phyloP scores from a whole-genome alignment of 2,797 vertebrate genomes.

The Chelmon rostratus region DNA sequence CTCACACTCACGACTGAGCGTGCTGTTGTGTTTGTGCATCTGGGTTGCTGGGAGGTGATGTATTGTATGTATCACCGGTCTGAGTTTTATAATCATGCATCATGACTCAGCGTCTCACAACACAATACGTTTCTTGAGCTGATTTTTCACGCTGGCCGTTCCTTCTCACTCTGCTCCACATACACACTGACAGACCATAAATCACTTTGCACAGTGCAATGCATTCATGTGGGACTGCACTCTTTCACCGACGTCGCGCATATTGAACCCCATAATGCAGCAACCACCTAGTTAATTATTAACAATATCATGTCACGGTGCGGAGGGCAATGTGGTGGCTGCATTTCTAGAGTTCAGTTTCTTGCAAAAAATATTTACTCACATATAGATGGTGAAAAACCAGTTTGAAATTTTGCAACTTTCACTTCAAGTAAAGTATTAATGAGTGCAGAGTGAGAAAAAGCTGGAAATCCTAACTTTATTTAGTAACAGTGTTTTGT shows the following conservation, averaged over 20 bases:
- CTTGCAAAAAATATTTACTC: neutral
- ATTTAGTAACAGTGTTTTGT: neutral
- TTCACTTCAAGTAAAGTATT: neutral
- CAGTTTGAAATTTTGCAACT: neutral
- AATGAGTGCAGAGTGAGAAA: neutral
- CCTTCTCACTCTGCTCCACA: conserved; percentile 59
- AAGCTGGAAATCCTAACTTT: neutral
- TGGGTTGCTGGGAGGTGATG: conserved; percentile 21
- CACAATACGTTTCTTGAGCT: conserved; percentile 50
- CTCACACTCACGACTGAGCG: neutral
- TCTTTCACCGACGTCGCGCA: conserved; percentile 25
- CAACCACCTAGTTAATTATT: conserved; percentile 27
- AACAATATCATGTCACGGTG: conserved; percentile 4
- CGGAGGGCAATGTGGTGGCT: conserved; percentile 6
- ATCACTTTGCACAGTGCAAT: conserved; percentile 51
- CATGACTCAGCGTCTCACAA: conserved; percentile 66
- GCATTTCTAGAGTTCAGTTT: neutral
- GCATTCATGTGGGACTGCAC: conserved; percentile 52
- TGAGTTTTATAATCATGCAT: conserved; percentile 36
- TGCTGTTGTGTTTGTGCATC: conserved; percentile 10
- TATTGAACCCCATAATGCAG: conserved; percentile 40
- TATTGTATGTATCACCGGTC: conserved; percentile 38
- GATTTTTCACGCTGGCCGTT: conserved; percentile 40
- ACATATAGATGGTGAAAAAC: neutral
- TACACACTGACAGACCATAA: conserved; percentile 67